Percentiles rank a stretch among this genome's conserved stretches.
Conservation (phyloP, 2,888 invertebrate species). For the Parasteatoda lunata region DNA sequence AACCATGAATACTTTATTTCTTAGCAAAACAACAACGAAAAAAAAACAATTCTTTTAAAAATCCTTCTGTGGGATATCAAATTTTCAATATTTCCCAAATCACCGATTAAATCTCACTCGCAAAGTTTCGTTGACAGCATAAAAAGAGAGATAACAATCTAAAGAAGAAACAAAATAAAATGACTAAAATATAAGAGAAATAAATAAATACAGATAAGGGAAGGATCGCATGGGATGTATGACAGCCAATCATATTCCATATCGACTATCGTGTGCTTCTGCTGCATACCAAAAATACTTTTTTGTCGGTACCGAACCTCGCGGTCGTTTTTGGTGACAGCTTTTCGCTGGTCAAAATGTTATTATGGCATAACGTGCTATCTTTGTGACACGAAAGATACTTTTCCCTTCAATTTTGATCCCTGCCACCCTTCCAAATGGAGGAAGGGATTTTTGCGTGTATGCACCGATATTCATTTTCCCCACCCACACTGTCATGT, state of each 20-base stretch:
- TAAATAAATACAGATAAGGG: conserved; percentile 2
- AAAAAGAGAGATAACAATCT: too few species aligned
- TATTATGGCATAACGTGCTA: conserved; percentile 50
- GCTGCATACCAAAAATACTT: conserved; percentile 29
- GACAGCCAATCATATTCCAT: conserved; percentile 54
- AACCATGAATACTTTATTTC: too few species aligned
- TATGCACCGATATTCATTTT: background rate
- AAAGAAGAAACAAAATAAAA: too few species aligned
- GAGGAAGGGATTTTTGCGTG: background rate
- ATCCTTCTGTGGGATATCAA: too few species aligned
- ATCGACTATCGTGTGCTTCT: conserved; percentile 22
- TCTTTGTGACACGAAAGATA: conserved; percentile 27
- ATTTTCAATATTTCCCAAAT: too few species aligned
- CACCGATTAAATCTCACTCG: too few species aligned
- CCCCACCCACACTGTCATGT: background rate
- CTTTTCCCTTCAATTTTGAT: background rate
- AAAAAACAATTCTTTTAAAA: too few species aligned
- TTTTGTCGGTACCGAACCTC: background rate
- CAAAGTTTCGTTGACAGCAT: too few species aligned
- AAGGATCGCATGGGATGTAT: conserved; percentile 9
- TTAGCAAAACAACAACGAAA: too few species aligned
- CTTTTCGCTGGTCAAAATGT: conserved; percentile 35
- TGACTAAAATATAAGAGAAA: background rate
- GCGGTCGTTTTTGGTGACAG: conserved; percentile 31
- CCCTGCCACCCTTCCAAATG: background rate